These are phyloP conservation scores for Syrmaticus mikado DNA, from an alignment of 2,113 vertebrate species.

Conservation along the genomic window DNA sequence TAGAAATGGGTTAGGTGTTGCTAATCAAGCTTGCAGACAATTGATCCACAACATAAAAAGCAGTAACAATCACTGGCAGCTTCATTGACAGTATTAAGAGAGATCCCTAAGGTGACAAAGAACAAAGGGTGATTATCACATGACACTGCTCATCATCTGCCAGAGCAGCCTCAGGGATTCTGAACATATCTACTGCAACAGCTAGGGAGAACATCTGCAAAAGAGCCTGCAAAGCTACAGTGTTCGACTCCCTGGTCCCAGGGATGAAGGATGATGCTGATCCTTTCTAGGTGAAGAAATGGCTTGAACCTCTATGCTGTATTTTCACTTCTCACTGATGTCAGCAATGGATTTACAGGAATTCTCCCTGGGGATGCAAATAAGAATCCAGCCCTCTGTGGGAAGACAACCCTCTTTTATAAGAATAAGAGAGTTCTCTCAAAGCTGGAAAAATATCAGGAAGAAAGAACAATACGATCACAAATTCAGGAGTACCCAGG, in stretches of 20 bases:
- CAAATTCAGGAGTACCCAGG: neutral
- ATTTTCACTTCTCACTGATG: neutral
- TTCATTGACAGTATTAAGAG: neutral
- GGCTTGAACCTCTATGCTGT: neutral
- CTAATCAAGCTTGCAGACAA: neutral
- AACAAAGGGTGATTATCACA: neutral
- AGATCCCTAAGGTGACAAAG: neutral
- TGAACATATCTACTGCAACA: fast-evolving
- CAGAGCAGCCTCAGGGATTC: neutral
- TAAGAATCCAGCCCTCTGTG: neutral
- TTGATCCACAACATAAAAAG: neutral
- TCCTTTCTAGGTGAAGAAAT: neutral
- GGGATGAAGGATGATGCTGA: neutral
- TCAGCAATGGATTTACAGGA: neutral
- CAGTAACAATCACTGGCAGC: neutral
- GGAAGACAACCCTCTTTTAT: neutral
- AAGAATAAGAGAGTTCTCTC: neutral
- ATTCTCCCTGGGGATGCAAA: neutral
- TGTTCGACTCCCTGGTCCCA: neutral
- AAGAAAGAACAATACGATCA: neutral
- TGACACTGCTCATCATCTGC: fast-evolving
- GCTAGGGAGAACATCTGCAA: neutral
- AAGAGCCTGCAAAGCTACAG: neutral
- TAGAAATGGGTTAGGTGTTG: neutral
- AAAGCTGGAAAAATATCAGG: neutral